Base-by-base conservation (phyloP, 2,888 invertebrate genomes). In the Drosophila fulvimacula region DNA sequence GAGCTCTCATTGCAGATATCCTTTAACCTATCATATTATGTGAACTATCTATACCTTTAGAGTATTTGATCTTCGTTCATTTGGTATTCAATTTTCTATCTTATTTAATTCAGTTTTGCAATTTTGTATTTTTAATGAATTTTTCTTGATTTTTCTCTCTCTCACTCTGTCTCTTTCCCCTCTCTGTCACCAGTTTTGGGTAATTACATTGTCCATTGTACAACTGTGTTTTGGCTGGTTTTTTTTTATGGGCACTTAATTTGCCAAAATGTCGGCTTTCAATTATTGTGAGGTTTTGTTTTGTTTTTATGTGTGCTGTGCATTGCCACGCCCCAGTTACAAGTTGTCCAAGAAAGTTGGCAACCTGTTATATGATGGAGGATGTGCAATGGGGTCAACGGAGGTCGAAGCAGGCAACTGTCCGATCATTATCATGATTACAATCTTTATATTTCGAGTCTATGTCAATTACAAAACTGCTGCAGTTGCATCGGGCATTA, bases 241-340 rank as follows among this genome's bases (percentile, higher is more conserved):
- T 73, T 64, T 80, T 82, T 82, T 81, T 66, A 81, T 83, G 81
- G 87, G 41, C 87, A 81, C 68, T 86, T 78, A 73, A 86, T 81
- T 86, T 86, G 81, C 71, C 71, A 76, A 48, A 76, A 75, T 75
- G 70, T 65, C 59, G 56, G 11, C 56, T 75, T 79, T 76, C 79
- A 69, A 79, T 69, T 76, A 76, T 38, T 65, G 52, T 63, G 34
- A 48, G 30, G 46, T 6, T 63, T 13, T 34, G 21, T 15, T 42
- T 42, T 19, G 19, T 80, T 63, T 80, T 82, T 82, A 79, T 65
- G 77, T 81, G 81, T 76, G 79, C 44, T 65, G 56, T 36, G 17
- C 52, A 56, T 17, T 52, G 59, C 58, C 79, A 74, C 74, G 79
- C 74, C 79, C 55, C 61, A 51, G 11, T 73, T 51, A 42, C 48